Evolutionary conservation across 2,797 vertebrate genomes (phyloP).

Genomic region (Carapus acus): DNA sequence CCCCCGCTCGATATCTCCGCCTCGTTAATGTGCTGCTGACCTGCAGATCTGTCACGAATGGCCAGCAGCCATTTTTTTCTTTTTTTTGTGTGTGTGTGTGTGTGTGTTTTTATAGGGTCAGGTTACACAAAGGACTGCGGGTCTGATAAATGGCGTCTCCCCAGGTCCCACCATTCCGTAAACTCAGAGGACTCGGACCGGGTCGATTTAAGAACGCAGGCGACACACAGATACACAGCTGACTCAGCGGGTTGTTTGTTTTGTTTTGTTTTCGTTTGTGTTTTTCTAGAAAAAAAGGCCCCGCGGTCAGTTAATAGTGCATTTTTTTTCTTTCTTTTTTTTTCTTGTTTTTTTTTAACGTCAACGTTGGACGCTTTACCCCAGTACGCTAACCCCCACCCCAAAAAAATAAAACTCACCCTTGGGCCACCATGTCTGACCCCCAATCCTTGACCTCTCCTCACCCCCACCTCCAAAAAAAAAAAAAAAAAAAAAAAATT

Average conservation of each 20-base stretch:
- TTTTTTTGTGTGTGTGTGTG: too few species aligned
- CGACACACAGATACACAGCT: constrained; percentile 12
- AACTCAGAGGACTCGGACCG: constrained; percentile 7
- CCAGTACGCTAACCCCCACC: too few species aligned
- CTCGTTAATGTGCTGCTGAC: constrained; percentile 27
- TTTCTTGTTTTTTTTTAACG: constrained; percentile 37
- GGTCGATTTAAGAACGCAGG: constrained; percentile 21
- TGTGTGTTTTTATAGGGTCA: too few species aligned
- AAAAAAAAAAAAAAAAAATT: too few species aligned
- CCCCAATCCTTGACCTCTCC: constrained; percentile 3
- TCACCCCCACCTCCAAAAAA: background rate
- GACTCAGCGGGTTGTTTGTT: constrained; percentile 17
- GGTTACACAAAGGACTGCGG: background rate
- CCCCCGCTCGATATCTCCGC: constrained; percentile 24
- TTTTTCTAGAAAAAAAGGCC: too few species aligned
- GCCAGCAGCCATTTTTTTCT: constrained; percentile 8
- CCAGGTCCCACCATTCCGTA: background rate
- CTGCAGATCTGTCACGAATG: constrained; percentile 30
- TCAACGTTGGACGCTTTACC: constrained; percentile 34
- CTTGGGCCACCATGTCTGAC: too few species aligned
- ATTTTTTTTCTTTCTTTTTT: constrained; percentile 34
- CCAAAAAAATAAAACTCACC: too few species aligned
- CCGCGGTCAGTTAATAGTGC: constrained; percentile 35
- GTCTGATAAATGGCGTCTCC: constrained; percentile 22
- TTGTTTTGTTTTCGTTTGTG: too few species aligned